Evolutionary conservation across 1,140 invertebrate genomes (phyloP), one percentile per base, ranked within the genome.

Genomic region (Drosophila jambulina): DNA sequence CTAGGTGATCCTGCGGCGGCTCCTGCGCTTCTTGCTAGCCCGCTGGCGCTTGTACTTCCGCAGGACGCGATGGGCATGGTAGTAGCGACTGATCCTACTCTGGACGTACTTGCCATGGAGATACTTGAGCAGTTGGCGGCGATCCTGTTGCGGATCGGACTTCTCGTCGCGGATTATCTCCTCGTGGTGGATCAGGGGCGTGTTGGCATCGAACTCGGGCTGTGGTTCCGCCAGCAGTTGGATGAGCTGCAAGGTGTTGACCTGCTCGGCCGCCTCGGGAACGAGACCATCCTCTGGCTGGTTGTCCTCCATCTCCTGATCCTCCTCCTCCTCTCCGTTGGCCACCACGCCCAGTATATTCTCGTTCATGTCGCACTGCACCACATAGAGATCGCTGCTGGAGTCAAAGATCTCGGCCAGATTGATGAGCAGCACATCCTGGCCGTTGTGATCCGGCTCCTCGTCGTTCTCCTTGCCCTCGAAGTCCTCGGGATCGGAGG

Each of bases 361-460:
- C 63, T 92, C 91, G 40, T 92, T 92, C 82, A 92, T 91, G 62
- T 92, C 91, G 72, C 91, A 92, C 54, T 92, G 85, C 49, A 92
- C 85, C 77, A 92, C 85, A 57, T 91, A 92, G 4, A 92, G 72
- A 79, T 92, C 85, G 54, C 76, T 91, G 79, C 80, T 84, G 48
- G 80, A 92, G 49, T 92, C 87, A 34, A 92, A 91, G 27, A 92
- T 92, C 65, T 92, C 91, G 2, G 91, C 88, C 45, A 92, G 76
- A 57, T 91, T 90, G 27, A 92, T 91, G 1, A 92, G 53, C 61
- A 92, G 71, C 25, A 92, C 77, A 76, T 92, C 91, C 45, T 78
- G 78, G 8, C 68, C 79, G 40, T 71, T 75, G 8, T 36, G 61
- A 23, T 58, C 56, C 0, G 65, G 42, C 10, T 63, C 48, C 12